A percentile compares a stretch with the other conserved stretches of the same genome.
phyloP scores from a whole-genome alignment of 2,113 vertebrate genomes.

The Rhea americana region DNA sequence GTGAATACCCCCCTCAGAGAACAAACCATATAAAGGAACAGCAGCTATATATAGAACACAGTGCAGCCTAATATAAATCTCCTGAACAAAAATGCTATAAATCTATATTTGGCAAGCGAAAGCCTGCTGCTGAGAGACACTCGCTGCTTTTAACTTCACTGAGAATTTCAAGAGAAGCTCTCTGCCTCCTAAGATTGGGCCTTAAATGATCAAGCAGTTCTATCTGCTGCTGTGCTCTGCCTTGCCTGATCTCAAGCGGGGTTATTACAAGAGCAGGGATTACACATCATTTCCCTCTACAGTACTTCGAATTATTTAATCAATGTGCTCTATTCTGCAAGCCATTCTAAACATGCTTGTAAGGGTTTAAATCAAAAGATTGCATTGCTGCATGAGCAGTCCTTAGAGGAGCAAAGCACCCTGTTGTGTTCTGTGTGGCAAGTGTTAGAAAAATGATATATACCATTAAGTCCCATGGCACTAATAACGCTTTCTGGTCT shows the following conservation, averaged over 20 bases:
- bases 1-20: background rate
- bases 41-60: slow-evolving; percentile 7
- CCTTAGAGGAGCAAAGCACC: background rate
- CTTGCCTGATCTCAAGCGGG: background rate
- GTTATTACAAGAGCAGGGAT: slow-evolving; percentile 27
- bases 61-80: slow-evolving; percentile 21
- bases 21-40: slow-evolving; percentile 1
- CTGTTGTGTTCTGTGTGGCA: background rate
- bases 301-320: slow-evolving; percentile 45
- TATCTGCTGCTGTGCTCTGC: background rate
- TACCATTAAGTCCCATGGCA: slow-evolving; percentile 10
- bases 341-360: background rate
- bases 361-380: slow-evolving; percentile 38
- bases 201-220: slow-evolving; percentile 2
- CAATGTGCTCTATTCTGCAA: slow-evolving; percentile 10
- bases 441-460: slow-evolving; percentile 32
- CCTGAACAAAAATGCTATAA: background rate
- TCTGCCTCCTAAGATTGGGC: background rate
- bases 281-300: slow-evolving; percentile 17
- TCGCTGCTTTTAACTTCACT: background rate
- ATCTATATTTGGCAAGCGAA: slow-evolving; percentile 21
- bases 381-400: background rate
- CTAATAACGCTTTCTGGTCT: slow-evolving; percentile 25
- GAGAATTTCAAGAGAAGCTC: slow-evolving; percentile 15
- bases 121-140: background rate